Evolutionary conservation across 2,888 invertebrate genomes (phyloP), one percentile per base, ranked within the genome.

Genomic region (Leptothorax acervorum): DNA sequence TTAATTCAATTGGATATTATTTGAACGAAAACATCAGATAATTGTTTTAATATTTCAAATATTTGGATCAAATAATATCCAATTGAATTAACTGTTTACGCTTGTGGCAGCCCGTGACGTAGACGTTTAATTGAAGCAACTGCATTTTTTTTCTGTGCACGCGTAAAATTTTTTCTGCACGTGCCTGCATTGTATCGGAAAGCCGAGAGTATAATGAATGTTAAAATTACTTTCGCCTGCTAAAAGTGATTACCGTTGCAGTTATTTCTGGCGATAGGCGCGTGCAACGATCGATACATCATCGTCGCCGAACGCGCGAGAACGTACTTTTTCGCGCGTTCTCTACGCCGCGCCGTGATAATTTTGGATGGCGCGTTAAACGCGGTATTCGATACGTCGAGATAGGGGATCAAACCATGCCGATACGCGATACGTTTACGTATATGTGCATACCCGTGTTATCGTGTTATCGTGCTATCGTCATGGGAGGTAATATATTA

Each of bases 401-500:
- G 68, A 71, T 65, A 51, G 57, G 11, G 71, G 23, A 85, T 68
- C 76, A 70, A 60, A 60, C 66, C 42, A 5, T 42, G n/a, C 9
- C 9, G 79, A 65, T 60, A 79, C 68, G 51, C 57, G 42, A 55
- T 48, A 75, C 68, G 62, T 73, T 60, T 66, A 18, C 23, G 45
- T 39, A 66, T 18, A 45, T 31, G 53, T 70, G 71, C 53, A 51
- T 55, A 35, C 31, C 73, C 85, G 82, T 63, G 87, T 84, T 89
- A 89, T 85, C 23, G 0, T 23, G 23, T 23, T 23, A 23, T 23
- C 23, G 0, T 23, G 23, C 0, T 23, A 23, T 23, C 87, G 78
- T 82, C 82, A 83, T 76, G 87, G 85, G 65, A 82, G 84, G 83
- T 83, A 89, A 90, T 90, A 86, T 79, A 89, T 90, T 90, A 90